These are phyloP conservation scores for Eupithecia subfuscata DNA, from an alignment of 2,888 invertebrate species.

Conservation along the genomic window DNA sequence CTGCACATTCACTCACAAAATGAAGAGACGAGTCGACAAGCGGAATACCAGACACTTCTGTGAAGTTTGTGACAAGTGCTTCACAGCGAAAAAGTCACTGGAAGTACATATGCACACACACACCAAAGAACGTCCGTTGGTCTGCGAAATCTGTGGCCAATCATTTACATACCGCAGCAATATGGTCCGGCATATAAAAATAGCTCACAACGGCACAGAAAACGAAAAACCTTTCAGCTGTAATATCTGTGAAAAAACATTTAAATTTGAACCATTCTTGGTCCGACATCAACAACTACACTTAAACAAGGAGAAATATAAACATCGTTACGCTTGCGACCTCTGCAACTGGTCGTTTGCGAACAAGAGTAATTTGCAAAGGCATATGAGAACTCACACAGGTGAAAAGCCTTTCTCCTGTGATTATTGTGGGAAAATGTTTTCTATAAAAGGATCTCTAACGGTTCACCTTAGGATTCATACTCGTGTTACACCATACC, in stretches of 20 bases:
- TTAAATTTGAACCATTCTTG: conserved; percentile 5
- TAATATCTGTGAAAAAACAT: conserved; percentile 2
- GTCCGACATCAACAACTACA: conserved; percentile 5
- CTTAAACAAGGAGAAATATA: neutral
- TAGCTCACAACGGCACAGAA: neutral
- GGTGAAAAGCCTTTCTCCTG: conserved; percentile 5
- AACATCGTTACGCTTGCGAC: neutral
- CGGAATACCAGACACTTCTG: conserved; percentile 1
- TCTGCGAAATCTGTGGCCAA: conserved; percentile 12
- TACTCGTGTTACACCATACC: conserved; percentile 5
- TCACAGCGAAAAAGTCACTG: conserved; percentile 5
- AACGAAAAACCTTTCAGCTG: conserved; percentile 1
- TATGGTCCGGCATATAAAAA: neutral
- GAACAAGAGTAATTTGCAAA: conserved; percentile 2
- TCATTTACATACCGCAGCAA: conserved; percentile 1
- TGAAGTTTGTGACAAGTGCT: conserved; percentile 10
- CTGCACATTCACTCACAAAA: neutral
- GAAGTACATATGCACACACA: neutral
- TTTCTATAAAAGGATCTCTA: conserved; percentile 3
- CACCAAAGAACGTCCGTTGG: neutral
- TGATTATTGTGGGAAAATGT: conserved; percentile 3
- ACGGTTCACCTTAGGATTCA: conserved; percentile 12
- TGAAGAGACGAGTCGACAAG: neutral
- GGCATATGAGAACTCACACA: conserved; percentile 6
- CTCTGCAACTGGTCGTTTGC: conserved; percentile 1